Evolutionary conservation across 2,888 invertebrate genomes (phyloP), one percentile per base, ranked within the genome.

Genomic region (Agrotis exclamationis): DNA sequence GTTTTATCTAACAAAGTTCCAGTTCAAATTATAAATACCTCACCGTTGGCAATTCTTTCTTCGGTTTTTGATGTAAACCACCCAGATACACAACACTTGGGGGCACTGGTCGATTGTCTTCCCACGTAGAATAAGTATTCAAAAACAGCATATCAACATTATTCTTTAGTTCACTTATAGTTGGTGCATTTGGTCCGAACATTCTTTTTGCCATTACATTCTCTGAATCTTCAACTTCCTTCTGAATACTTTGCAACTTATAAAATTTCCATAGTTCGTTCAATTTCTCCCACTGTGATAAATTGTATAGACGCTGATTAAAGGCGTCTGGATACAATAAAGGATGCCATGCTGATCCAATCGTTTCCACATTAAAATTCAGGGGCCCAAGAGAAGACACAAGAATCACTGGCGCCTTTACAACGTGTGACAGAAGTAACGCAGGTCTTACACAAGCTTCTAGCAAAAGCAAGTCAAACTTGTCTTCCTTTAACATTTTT

Each of bases 51-150:
- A 80, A 68, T 53, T 70, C 73, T 9, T 74, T 74, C 2, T 16
- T 18, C 11, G 80, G 64, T 0, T 62, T 80, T 2, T 65, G 67
- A 65, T 81, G 82, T 47, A 80, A 22, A n/a, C 94, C 95, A 53
- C 95, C 94, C 60, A 95, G 86, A 65, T 90, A 91, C 4, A 96
- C 74, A 13, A 94, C 85, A 74, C 88, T 90, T 0, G 95, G 93
- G 5, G 94, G 90, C 13, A 92, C 83, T 3, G 96, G 96, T 20
- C 92, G 85, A 64, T 91, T 89, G 0, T 72, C 83, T 44, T 88
- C 89, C 86, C 92, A 92, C 4, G 92, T 74, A 0, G 92, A 91
- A 85, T 96, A 90, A 1, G 87, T 84, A 77, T 96, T 96, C 3
- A 94, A 65, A 72, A 96, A 91, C 18, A 95, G 65, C 87, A 95